Conservation (phyloP, 2,113 vertebrate species). For the Mobula hypostoma region DNA sequence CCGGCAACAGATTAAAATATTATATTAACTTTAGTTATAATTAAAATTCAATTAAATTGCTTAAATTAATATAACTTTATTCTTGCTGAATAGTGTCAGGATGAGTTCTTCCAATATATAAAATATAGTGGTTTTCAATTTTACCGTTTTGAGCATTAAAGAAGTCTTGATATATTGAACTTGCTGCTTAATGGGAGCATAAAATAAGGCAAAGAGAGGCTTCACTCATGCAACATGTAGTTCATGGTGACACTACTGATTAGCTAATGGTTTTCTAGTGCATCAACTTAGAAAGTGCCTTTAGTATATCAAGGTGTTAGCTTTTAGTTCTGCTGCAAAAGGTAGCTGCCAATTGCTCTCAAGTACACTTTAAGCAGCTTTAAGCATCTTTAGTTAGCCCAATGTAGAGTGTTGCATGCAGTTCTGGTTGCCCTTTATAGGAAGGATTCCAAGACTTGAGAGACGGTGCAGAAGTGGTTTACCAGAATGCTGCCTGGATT, state of each 20-base stretch:
- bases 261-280: not conserved
- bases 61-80: not conserved
- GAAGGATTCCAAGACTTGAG: too few species aligned
- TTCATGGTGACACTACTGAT: not conserved
- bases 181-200: not conserved
- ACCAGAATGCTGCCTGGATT: too few species aligned
- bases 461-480: too few species aligned
- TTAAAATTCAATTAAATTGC: not conserved
- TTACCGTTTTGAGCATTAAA: not conserved
- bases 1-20: not conserved
- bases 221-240: not conserved
- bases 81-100: not conserved
- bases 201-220: not conserved
- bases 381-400: too few species aligned
- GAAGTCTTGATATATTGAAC: not conserved
- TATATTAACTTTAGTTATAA: not conserved
- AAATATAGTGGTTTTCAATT: not conserved
- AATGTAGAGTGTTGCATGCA: too few species aligned
- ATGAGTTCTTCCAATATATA: not conserved
- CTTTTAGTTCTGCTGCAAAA: too few species aligned
- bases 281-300: not conserved
- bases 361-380: too few species aligned
- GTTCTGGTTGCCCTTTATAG: too few species aligned
- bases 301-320: not conserved
- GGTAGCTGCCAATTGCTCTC: too few species aligned